Base-by-base conservation (phyloP, 64 coral and sea anemone species). In the Orbicella faveolata region DNA sequence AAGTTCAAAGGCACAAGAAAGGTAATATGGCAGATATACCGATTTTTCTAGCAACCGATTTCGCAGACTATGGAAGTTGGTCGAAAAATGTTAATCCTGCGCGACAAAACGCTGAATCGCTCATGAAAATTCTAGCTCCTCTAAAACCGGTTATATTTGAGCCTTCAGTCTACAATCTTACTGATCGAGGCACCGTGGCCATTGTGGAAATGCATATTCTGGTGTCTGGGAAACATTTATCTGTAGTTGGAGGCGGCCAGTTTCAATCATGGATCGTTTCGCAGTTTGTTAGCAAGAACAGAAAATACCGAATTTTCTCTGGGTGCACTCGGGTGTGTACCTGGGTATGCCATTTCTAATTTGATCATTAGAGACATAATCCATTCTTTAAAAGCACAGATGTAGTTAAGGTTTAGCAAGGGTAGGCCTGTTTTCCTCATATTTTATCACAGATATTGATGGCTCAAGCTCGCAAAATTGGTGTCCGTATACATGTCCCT, bases 201-300 rank as follows among this genome's bases (percentile, higher is more conserved):
- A 98, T 98, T 21, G 64, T 94, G 20, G 96, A 98, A 52, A 98
- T 98, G 93, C 89, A 94, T 84, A 98, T 98, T 68, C 90, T 98
- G 17, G 87, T 93, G 25, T 90, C 96, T 53, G 96, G 93, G n/a
- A 82, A 80, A 34, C 83, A 87, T 51, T 83, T 98, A n/a, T 80
- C 92, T 76, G 89, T 87, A 34, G 55, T 98, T 41, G 96, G 96
- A 69, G 88, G 93, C 74, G 96, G 96, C 0, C 89, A 92, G 74
- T 98, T 94, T 87, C 96, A 98, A 68, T 82, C 90, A n/a, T 98
- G 96, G 96, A 88, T 98, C 20, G 74, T 94, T 48, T 73, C 80
- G 68, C 86, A 94, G 75, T 98, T 94, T 81, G 87, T 53, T 25
- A 30, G 68, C 12, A 94, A 68, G 21, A 68, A 62, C 30, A 13